A percentile compares a stretch with the other conserved stretches of the same genome.
Conservation (phyloP, 2,113 vertebrate species). For the Podiceps cristatus region DNA sequence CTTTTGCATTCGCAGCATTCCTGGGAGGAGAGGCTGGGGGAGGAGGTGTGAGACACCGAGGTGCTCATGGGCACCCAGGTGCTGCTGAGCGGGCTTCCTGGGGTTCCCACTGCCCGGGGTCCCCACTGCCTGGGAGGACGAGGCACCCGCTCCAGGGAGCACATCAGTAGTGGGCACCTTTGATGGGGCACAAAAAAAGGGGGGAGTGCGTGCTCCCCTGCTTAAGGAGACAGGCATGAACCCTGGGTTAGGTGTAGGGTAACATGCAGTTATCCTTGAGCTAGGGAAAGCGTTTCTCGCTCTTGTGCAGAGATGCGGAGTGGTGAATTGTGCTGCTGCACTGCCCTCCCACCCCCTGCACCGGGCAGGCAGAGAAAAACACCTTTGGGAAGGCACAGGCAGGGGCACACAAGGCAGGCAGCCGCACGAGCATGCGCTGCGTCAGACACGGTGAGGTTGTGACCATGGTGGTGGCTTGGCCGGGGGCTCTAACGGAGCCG, state of each 20-base stretch:
- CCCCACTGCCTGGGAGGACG: background rate
- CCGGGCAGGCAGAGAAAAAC: background rate
- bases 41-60: background rate
- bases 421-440: rapidly evolving
- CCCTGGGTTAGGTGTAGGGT: background rate
- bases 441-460: background rate
- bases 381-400: background rate
- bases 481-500: background rate
- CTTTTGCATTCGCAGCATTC: constrained; percentile 1
- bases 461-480: background rate
- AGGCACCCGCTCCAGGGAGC: rapidly evolving
- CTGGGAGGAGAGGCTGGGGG: constrained; percentile 4
- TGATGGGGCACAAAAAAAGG: background rate
- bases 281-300: background rate
- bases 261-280: background rate
- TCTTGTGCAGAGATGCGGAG: background rate
- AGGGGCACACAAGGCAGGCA: background rate
- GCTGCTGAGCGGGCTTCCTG: background rate
- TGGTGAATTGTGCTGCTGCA: background rate
- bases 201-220: rapidly evolving
- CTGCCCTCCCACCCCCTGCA: background rate
- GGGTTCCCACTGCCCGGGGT: background rate
- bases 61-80: background rate
- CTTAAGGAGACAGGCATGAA: background rate
- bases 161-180: rapidly evolving